Percentiles rank a stretch among this genome's conserved stretches.
phyloP scores from a whole-genome alignment of 2,888 invertebrate species.

The Anoncus sp. region DNA sequence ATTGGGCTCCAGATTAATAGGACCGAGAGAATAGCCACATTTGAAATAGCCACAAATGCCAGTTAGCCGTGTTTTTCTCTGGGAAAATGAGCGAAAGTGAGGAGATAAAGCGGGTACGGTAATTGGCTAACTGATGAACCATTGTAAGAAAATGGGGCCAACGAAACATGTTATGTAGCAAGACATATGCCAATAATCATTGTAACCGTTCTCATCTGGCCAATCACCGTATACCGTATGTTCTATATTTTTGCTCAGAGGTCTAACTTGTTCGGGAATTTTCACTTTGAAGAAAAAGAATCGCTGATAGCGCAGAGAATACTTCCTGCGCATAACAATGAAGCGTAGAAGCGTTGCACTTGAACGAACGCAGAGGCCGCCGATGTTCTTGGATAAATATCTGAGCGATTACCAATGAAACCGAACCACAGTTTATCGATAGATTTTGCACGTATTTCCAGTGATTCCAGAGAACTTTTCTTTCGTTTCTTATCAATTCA shows the following conservation, averaged over 20 bases:
- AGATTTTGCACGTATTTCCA: constrained; percentile 8
- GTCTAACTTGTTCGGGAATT: constrained; percentile 9
- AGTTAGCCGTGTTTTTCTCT: neutral
- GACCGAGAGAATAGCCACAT: neutral
- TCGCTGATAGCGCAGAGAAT: constrained; percentile 1
- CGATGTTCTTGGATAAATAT: constrained; percentile 50
- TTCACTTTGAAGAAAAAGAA: constrained; percentile 18
- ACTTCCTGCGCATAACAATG: constrained; percentile 35
- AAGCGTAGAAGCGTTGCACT: constrained; percentile 32
- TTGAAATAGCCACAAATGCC: neutral
- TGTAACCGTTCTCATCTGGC: neutral
- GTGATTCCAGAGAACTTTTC: constrained; percentile 31
- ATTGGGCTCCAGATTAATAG: neutral
- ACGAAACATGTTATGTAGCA: neutral
- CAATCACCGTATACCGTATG: constrained; percentile 4
- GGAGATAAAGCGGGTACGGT: neutral
- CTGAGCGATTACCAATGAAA: constrained; percentile 54
- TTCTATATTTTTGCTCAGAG: constrained; percentile 14
- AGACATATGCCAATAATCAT: constrained; percentile 1
- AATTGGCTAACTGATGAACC: constrained; percentile 19
- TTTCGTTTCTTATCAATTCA: constrained; percentile 35
- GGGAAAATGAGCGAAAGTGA: neutral
- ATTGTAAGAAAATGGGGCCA: neutral
- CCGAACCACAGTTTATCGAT: neutral
- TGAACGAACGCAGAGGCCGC: constrained; percentile 46